Evolutionary conservation across 1,140 invertebrate species (phyloP), one percentile per base, ranked within the genome.

Genomic region (Bathynomus jamesi): DNA sequence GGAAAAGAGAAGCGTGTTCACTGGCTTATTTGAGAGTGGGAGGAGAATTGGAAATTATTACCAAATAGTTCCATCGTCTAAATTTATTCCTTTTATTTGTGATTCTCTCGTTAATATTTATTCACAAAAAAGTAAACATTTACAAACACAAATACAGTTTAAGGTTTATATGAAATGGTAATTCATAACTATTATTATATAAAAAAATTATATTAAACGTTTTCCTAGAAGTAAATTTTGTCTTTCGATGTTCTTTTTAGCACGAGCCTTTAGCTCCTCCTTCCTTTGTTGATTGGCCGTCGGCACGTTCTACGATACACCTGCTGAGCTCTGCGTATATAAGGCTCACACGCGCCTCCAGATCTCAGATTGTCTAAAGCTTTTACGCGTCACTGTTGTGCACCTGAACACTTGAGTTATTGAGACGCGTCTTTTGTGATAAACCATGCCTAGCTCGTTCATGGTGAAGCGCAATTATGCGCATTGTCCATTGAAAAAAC

Each of bases 401-500:
- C 27, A 28, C 63, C 46, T 69, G 67, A 71, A 61, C 67, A 65
- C 61, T 53, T 69, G n/a, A 69, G 61, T 73, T 61, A 63, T 32
- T 53, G 2, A 5, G 13, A 32, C 53, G 13, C 28, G 66, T 17
- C 31, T 28, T 25, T 53, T 32, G 5, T 53, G 13, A 28, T 21
- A 53, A 28, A 40, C 24, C 28, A 85, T 86, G 83, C 82, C 85
- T 21, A 81, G 83, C 24, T 83, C 83, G 64, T 85, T 86, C 78
- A 81, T 85, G 7, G 84, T 85, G 77, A 91, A 91, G 85, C 89
- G 90, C 81, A 90, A 91, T 71, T 93, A 93, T 83, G 91, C 89
- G 80, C 89, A 92, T 83, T 93, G 91, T 82, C 92, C 92, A 81
- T 86, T 94, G 67, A 95, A 94, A 82, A 95, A 94, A 84, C 87